Base-by-base conservation (phyloP, 2,113 vertebrate species). In the Uropsilus gracilis region DNA sequence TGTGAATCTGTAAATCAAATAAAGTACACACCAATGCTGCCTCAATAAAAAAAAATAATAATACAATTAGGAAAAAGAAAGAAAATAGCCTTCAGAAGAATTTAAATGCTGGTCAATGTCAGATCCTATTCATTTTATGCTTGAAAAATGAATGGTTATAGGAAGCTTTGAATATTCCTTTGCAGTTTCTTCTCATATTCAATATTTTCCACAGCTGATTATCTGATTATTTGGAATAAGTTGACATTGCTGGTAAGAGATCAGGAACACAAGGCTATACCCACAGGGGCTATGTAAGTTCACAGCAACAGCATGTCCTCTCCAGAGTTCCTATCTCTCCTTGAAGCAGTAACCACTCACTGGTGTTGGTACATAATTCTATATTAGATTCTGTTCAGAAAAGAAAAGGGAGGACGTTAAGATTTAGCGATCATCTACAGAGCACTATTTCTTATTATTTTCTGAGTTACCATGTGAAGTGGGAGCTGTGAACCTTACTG, bases 291-390 rank as follows among this genome's bases (percentile, higher is more conserved):
- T 85, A 30, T 50, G 7, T 85, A 42, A 75, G 3, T 30, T 22
- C 28, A 48, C 13, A 89, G 12, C 18, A 42, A 14, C 14, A 37
- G 0, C 28, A 34, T 11, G 26, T 17, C 42, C 10, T 66, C 69
- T 97, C 86, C 46, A 92, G 57, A 11, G 50, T 44, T 46, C 50
- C 3, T 48, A n/a, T 95, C 66, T 96, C 53, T 76, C 68, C 61
- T 86, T 92, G 59, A 86, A 57, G 24, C 0, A 84, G 76, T 22
- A 83, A 69, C 37, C 34, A 69, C 66, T 91, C 61, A 88, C 80
- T 8, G 5, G 24, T 17, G 24, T 32, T 10, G 14, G 3, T 28
- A 78, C 4, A 8, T 46, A 18, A 61, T 22, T 89, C 30, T 89
- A 8, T 13, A 50, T 78, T 53, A 14, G n/a, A 42, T 30, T 86